Percentiles rank a stretch among this genome's conserved stretches.
These are phyloP conservation scores for Drosophila bocki DNA, from an alignment of 1,140 invertebrate genomes.

Conservation along the genomic window DNA sequence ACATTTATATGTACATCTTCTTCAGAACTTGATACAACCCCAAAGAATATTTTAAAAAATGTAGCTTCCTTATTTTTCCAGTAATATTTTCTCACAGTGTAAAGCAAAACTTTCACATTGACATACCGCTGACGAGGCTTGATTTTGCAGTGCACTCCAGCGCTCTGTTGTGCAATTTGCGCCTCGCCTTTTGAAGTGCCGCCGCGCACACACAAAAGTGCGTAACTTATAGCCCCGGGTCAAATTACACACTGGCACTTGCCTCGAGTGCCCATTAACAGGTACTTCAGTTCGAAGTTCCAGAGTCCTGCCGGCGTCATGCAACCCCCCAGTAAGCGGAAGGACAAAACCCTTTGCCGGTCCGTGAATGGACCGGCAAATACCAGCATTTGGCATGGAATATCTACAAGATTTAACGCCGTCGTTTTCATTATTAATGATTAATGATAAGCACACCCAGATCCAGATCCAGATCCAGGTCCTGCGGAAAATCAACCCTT, in stretches of 20 bases:
- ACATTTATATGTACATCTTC: background rate
- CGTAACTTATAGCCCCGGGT: conserved; percentile 84
- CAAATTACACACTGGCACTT: conserved; percentile 77
- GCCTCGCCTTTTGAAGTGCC: conserved; percentile 69
- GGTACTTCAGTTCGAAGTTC: conserved; percentile 70
- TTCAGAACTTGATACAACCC: background rate
- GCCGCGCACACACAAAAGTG: conserved; percentile 56
- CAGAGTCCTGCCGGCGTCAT: conserved; percentile 9
- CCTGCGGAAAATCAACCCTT: conserved; percentile 57
- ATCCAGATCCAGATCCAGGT: conserved; percentile 2
- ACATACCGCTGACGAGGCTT: conserved; percentile 58
- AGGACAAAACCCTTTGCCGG: conserved; percentile 36
- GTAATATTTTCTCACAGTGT: conserved; percentile 1
- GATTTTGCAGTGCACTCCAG: conserved; percentile 50
- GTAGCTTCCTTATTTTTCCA: background rate
- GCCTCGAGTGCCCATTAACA: conserved; percentile 81
- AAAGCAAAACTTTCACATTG: conserved; percentile 17
- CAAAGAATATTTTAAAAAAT: background rate
- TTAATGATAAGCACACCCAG: conserved; percentile 80
- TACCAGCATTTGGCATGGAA: conserved; percentile 84
- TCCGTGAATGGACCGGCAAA: conserved; percentile 59
- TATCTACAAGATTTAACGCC: conserved; percentile 81
- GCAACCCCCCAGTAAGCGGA: conserved; percentile 33
- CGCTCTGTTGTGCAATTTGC: conserved; percentile 74
- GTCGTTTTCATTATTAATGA: conserved; percentile 84